Evolutionary conservation across 2,888 invertebrate species (phyloP).

Genomic region (Lochmaea capreae): DNA sequence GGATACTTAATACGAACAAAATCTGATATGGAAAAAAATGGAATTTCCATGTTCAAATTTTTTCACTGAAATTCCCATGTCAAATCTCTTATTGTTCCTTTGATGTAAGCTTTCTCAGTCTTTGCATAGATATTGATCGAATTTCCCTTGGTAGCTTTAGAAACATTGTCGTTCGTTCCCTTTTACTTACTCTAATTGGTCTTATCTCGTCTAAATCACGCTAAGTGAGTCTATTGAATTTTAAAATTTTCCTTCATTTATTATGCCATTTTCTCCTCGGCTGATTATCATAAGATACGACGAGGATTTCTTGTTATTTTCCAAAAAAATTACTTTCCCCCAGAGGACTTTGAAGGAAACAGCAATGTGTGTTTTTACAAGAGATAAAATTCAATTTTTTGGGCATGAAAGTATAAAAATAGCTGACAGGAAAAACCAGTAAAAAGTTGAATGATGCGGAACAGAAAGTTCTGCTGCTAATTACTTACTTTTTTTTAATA

Average conservation of each 20-base stretch:
- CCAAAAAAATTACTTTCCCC: neutral
- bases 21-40: neutral
- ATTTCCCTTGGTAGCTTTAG: slow-evolving; percentile 21
- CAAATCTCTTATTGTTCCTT: neutral
- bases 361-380: neutral
- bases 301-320: slow-evolving; percentile 27
- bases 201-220: slow-evolving; percentile 40
- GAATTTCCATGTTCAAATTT: neutral
- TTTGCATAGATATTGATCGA: slow-evolving; percentile 4
- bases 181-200: slow-evolving; percentile 40
- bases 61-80: neutral
- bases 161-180: slow-evolving; percentile 35
- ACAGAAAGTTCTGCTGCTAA: neutral
- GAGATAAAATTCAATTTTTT: neutral
- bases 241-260: slow-evolving; percentile 41
- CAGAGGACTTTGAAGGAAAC: neutral
- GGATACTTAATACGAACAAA: no score
- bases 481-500: neutral
- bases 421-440: neutral
- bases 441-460: neutral
- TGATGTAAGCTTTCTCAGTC: neutral
- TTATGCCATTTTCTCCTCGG: slow-evolving; percentile 39
- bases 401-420: neutral
- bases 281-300: slow-evolving; percentile 41
- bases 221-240: slow-evolving; percentile 44